These are phyloP conservation scores for Agrenia bidenticulata DNA, from an alignment of 2,888 invertebrate species.

Conservation along the genomic window DNA sequence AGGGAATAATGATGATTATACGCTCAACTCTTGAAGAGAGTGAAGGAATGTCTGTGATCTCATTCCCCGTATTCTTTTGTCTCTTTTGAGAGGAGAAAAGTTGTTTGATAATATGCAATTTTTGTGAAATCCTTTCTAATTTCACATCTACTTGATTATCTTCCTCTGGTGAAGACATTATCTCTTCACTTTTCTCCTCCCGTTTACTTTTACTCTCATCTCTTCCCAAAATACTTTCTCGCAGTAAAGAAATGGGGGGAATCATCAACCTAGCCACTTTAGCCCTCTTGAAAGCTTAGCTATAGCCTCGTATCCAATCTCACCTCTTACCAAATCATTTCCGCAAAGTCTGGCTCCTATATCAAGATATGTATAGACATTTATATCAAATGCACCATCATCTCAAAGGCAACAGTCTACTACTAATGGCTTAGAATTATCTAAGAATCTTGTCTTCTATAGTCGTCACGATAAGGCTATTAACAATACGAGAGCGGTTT, in stretches of 20 bases:
- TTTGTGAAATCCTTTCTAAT: conserved; percentile 38
- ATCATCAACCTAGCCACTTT: conserved; percentile 21
- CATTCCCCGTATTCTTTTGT: conserved; percentile 10
- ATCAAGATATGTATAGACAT: too few relatives aligned
- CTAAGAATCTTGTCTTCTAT: too few relatives aligned
- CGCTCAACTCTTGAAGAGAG: conserved; percentile 2
- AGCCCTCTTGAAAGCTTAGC: conserved; percentile 23
- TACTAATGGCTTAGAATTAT: too few relatives aligned
- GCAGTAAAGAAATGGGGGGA: not conserved
- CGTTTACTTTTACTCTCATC: conserved; percentile 19
- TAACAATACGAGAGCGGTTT: too few relatives aligned
- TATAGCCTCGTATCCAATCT: conserved; percentile 7
- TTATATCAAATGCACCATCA: too few relatives aligned
- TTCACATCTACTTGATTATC: conserved; percentile 42
- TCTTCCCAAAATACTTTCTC: conserved; percentile 16
- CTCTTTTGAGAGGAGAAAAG: conserved; percentile 6
- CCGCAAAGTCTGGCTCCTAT: too few relatives aligned
- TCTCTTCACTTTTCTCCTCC: conserved; percentile 22
- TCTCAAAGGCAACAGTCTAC: too few relatives aligned
- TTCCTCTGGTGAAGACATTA: conserved; percentile 29
- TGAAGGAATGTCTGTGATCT: conserved; percentile 1
- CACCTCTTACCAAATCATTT: not conserved
- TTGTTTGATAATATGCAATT: conserved; percentile 45
- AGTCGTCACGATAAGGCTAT: too few relatives aligned
- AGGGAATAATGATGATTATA: conserved; percentile 27